These are phyloP conservation scores for Sorex maritimensis DNA, from an alignment of 2,797 vertebrate species.

Conservation along the genomic window DNA sequence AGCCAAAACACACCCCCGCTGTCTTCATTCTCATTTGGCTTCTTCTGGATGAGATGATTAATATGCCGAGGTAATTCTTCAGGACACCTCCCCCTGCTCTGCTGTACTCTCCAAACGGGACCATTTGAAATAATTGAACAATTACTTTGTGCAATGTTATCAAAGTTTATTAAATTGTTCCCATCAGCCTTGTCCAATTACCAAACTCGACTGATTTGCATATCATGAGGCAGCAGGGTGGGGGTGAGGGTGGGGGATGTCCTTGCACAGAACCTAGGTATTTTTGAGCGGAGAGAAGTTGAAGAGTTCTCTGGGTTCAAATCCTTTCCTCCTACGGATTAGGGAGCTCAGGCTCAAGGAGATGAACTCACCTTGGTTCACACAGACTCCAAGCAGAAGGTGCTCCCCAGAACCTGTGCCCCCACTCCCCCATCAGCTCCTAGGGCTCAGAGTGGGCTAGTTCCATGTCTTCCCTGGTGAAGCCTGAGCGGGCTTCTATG, in stretches of 20 bases:
- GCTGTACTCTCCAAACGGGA: constrained; percentile 67
- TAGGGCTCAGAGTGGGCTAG: background rate
- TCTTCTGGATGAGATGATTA: constrained; percentile 73
- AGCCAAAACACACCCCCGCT: constrained; percentile 80
- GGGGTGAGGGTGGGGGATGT: background rate
- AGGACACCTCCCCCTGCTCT: background rate
- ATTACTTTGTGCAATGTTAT: constrained; percentile 85
- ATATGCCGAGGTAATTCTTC: constrained; percentile 78
- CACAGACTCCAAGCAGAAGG: background rate
- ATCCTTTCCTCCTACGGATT: background rate
- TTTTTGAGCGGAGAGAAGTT: constrained; percentile 44
- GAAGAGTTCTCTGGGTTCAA: constrained; percentile 26
- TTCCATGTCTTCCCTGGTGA: background rate
- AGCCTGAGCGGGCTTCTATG: background rate
- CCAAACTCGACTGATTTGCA: constrained; percentile 70
- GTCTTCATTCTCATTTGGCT: constrained; percentile 72
- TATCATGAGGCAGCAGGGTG: constrained; percentile 40
- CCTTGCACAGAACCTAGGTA: constrained; percentile 16
- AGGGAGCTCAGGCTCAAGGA: background rate
- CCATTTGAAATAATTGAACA: constrained; percentile 84
- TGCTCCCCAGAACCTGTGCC: background rate
- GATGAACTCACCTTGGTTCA: background rate
- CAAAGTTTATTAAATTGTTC: constrained; percentile 84
- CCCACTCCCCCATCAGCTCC: background rate
- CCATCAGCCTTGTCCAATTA: constrained; percentile 83